These are phyloP conservation scores for Monochamus saltuarius DNA, from an alignment of 1,140 invertebrate species.

Conservation along the genomic window DNA sequence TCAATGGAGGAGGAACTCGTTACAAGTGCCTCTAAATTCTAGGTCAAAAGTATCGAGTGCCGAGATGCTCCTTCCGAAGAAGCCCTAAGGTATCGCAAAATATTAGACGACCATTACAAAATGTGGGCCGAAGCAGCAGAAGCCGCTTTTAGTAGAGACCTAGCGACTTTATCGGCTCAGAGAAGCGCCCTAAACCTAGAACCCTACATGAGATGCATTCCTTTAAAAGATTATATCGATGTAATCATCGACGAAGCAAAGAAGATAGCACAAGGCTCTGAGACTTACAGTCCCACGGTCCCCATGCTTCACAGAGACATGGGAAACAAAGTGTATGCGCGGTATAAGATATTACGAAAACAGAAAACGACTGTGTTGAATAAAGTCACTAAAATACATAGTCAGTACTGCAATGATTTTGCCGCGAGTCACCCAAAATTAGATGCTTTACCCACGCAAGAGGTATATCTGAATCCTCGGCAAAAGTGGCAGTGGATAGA, in stretches of 20 bases:
- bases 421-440: constrained; percentile 42
- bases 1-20: constrained; percentile 15
- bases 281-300: constrained; percentile 74
- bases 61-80: constrained; percentile 37
- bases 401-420: constrained; percentile 42
- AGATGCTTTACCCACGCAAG: constrained; percentile 45
- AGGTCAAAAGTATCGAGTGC: constrained; percentile 20
- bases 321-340: constrained; percentile 66
- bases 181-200: constrained; percentile 62
- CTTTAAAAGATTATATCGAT: constrained; percentile 42
- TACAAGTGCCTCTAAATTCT: not conserved
- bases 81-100: constrained; percentile 52
- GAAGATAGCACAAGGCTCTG: constrained; percentile 69
- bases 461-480: constrained; percentile 61
- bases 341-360: constrained; percentile 67
- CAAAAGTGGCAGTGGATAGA: constrained; percentile 72
- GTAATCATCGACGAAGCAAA: constrained; percentile 47
- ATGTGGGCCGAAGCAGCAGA: constrained; percentile 65
- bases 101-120: constrained; percentile 62
- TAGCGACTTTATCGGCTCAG: constrained; percentile 61
- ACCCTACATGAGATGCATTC: constrained; percentile 65
- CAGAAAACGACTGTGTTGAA: constrained; percentile 64
- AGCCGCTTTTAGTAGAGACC: constrained; percentile 66
- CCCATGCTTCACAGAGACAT: constrained; percentile 65
- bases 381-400: constrained; percentile 58